Percentiles rank a stretch among this genome's conserved stretches.
Conservation (phyloP, 2,888 invertebrate genomes). For the Clostera curtula region DNA sequence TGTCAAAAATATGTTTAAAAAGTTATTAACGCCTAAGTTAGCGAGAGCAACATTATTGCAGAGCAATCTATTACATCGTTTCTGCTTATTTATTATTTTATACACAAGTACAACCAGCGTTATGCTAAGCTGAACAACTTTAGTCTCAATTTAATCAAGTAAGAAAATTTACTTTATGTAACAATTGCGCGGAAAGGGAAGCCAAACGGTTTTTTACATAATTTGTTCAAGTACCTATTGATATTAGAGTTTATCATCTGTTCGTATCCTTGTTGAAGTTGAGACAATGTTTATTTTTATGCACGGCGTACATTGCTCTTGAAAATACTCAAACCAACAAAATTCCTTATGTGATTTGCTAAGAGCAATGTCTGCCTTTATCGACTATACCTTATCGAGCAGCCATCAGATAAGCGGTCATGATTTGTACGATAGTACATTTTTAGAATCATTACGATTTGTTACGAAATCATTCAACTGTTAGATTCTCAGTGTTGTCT, state of each 20-base stretch:
- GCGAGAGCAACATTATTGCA: too few species aligned
- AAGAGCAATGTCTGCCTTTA: slow-evolving; percentile 25
- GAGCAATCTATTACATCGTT: too few species aligned
- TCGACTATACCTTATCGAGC: slow-evolving; percentile 26
- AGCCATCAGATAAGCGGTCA: slow-evolving; percentile 23
- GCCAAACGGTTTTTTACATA: not conserved
- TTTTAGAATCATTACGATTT: slow-evolving; percentile 7
- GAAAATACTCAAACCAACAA: slow-evolving; percentile 4
- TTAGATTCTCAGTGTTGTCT: too few species aligned
- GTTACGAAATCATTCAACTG: slow-evolving; percentile 11
- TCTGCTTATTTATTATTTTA: too few species aligned
- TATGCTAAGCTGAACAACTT: slow-evolving; percentile 13
- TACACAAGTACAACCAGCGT: too few species aligned
- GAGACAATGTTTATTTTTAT: slow-evolving; percentile 11
- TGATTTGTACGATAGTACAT: slow-evolving; percentile 12
- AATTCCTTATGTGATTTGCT: slow-evolving; percentile 10
- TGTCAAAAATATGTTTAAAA: too few species aligned
- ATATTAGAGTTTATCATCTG: too few species aligned
- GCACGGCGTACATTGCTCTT: slow-evolving; percentile 22
- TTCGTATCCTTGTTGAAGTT: slow-evolving; percentile 13
- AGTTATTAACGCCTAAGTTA: too few species aligned
- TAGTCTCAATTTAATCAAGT: slow-evolving; percentile 18
- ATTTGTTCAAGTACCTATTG: not conserved
- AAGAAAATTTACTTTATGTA: slow-evolving; percentile 1
- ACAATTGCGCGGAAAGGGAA: slow-evolving; percentile 2